Percentiles rank a stretch among this genome's conserved stretches.
Evolutionary conservation across 2,888 invertebrate species (phyloP).

Genomic region (Uropetala carovei): DNA sequence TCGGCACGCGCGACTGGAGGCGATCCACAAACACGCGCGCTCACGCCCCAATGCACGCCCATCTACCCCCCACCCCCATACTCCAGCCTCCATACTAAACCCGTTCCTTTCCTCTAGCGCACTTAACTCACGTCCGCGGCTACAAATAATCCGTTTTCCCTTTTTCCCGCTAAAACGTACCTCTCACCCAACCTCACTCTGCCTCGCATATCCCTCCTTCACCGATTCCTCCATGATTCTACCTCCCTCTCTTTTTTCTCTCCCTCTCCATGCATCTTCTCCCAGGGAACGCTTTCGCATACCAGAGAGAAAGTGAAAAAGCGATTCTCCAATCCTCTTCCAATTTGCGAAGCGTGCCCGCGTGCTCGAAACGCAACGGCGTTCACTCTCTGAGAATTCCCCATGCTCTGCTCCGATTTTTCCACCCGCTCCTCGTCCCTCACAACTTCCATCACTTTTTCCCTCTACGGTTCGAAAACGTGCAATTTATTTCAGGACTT

Average conservation of each 20-base stretch:
- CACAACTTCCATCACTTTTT: neutral
- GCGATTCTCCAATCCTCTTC: conserved; percentile 41
- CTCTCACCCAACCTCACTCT: neutral
- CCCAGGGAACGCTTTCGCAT: neutral
- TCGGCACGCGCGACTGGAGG: conserved; percentile 59
- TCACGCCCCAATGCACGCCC: conserved; percentile 50
- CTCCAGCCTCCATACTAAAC: neutral
- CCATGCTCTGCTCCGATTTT: neutral
- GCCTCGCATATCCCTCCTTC: neutral
- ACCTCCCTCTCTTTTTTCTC: neutral
- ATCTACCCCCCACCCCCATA: conserved; percentile 4
- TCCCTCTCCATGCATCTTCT: neutral
- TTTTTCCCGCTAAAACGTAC: neutral
- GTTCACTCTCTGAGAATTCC: neutral
- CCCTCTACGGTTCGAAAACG: neutral
- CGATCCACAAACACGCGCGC: conserved; percentile 54
- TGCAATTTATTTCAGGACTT: neutral
- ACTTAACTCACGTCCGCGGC: conserved; percentile 42
- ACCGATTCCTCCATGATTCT: neutral
- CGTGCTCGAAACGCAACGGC: conserved; percentile 21
- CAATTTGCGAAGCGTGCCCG: conserved; percentile 33
- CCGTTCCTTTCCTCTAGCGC: neutral
- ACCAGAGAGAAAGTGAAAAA: conserved; percentile 39
- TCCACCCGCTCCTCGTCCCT: neutral
- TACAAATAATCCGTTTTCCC: conserved; percentile 8